Evolutionary conservation across 2,113 vertebrate species (phyloP).

Genomic region (Puntigrus tetrazona): DNA sequence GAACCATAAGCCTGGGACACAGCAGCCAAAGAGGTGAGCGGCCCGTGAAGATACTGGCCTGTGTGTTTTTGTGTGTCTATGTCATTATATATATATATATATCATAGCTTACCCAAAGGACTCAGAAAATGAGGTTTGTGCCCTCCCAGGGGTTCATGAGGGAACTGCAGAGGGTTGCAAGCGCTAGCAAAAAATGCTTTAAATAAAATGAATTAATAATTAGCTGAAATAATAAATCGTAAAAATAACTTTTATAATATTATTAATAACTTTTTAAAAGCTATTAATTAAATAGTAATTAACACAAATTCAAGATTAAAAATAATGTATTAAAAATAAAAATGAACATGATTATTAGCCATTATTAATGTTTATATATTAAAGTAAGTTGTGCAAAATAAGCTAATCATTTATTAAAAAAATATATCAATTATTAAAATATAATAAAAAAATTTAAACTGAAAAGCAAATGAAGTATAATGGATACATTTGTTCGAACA

Average conservation of each 20-base stretch:
- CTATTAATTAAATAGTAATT: no score
- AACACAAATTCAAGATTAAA: no score
- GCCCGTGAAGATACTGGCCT: neutral
- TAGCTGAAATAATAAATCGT: neutral
- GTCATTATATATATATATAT: neutral
- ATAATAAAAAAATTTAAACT: neutral
- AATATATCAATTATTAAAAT: neutral
- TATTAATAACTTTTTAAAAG: no score
- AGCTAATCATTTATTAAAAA: neutral
- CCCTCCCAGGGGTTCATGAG: neutral
- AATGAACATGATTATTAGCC: no score
- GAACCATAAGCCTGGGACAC: slow-evolving; percentile 85
- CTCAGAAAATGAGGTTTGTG: neutral
- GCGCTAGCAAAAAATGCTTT: neutral
- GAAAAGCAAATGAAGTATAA: neutral
- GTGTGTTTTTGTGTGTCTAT: neutral
- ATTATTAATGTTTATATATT: no score
- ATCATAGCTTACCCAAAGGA: no score
- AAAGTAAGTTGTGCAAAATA: no score
- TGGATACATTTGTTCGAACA: neutral
- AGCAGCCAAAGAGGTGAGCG: slow-evolving; percentile 84
- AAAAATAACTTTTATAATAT: no score
- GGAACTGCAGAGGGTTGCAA: neutral
- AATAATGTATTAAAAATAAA: no score
- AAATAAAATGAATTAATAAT: neutral